These are phyloP conservation scores for Venusia cambrica DNA, from an alignment of 2,888 invertebrate genomes.

Conservation along the genomic window DNA sequence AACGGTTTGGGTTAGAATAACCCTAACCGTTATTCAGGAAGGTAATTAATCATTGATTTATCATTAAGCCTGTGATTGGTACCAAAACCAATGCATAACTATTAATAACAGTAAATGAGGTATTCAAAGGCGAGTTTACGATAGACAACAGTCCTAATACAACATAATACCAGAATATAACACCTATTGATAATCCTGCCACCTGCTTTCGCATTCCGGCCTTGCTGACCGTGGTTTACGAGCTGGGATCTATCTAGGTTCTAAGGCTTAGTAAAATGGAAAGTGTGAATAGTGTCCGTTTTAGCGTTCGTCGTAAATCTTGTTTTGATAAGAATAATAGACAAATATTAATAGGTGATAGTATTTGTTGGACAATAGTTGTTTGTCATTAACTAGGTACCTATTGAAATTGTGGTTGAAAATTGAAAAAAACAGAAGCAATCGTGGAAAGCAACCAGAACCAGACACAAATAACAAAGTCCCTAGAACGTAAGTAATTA, in stretches of 20 bases:
- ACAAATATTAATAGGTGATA: background rate
- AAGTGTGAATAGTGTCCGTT: conserved; percentile 10
- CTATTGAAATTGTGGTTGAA: no score
- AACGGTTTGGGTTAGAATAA: no score
- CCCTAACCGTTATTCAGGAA: no score
- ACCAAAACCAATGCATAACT: no score
- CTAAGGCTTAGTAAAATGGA: conserved; percentile 20
- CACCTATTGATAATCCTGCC: conserved; percentile 11
- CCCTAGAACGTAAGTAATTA: conserved; percentile 9
- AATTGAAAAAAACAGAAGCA: no score
- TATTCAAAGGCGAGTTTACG: no score
- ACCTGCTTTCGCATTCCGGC: conserved; percentile 11
- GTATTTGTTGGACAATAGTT: background rate
- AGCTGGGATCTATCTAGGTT: conserved; percentile 6
- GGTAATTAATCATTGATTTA: no score
- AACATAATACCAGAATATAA: conserved; percentile 4
- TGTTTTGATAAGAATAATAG: background rate
- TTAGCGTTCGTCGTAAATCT: conserved; percentile 1
- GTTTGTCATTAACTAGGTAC: no score
- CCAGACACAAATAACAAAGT: conserved; percentile 12
- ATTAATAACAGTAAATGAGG: no score
- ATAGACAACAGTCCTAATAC: conserved; percentile 2
- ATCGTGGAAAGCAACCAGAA: no score
- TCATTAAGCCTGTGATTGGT: no score
- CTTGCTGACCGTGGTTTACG: conserved; percentile 10